Evolutionary conservation across 2,113 vertebrate species (phyloP).

Genomic region (Xiphorhynchus elegans): DNA sequence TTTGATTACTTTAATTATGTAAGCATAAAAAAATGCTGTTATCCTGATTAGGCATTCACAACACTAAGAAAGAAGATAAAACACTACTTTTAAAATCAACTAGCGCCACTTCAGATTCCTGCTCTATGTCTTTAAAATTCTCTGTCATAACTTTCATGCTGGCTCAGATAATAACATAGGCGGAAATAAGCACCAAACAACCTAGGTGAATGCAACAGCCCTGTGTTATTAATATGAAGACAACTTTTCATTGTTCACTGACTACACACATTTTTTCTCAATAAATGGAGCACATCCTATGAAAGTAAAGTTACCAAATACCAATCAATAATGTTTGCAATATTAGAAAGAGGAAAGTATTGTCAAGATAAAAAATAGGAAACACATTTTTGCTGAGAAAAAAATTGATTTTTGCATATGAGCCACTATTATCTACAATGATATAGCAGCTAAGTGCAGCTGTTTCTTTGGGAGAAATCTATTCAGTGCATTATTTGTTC

Average conservation of each 20-base stretch:
- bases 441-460: background rate
- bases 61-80: background rate
- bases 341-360: background rate
- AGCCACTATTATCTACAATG: background rate
- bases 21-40: background rate
- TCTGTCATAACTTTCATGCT: background rate
- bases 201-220: background rate
- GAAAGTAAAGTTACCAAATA: background rate
- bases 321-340: background rate
- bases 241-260: slow-evolving; percentile 22
- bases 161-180: background rate
- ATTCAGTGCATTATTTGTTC: background rate
- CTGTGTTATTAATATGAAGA: slow-evolving; percentile 19
- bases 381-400: background rate
- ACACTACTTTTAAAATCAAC: background rate
- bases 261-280: slow-evolving; percentile 47
- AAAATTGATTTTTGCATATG: background rate
- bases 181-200: background rate
- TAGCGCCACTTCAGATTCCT: background rate
- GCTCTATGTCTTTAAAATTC: background rate
- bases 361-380: background rate
- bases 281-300: background rate
- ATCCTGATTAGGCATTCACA: background rate
- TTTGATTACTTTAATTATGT: background rate
- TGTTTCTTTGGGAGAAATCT: background rate